Base-by-base conservation (phyloP, 2,113 vertebrate genomes). In the Tretioscincus oriximinensis region DNA sequence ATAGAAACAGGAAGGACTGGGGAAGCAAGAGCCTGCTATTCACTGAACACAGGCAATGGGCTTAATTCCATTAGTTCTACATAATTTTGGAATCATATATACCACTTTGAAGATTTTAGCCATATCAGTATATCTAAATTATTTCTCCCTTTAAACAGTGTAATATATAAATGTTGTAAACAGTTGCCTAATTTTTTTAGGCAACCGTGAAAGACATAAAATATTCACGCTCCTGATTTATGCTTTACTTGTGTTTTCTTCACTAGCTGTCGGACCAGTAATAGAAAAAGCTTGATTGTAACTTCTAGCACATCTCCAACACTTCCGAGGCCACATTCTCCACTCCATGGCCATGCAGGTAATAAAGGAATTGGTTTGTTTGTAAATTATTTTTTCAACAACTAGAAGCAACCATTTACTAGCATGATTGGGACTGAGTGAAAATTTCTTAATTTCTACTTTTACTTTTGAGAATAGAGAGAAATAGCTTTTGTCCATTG, bases 301-400 rank as follows among this genome's bases (percentile, higher is more conserved):
- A 98, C 97, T 20, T 99, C 98, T 86, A 99, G 96, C 93, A 99
- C 98, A 18, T 99, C 98, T 76, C 98, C 98, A n/a, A 99, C 98
- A 45, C 95, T 99, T 31, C 98, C 98, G 0, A 93, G 98, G 22
- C 98, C 98, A 1, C 98, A 99, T 89, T 99, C 98, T 9, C 98
- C 98, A 83, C 97, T 99, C 76, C 98, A 97, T 80, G 97, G 97
- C 83, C 97, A 98, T 2, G 90, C 97, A 95, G 98, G 98, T 99
- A 95, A 96, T 88, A 81, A 35, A 63, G 71, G 1, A 51, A 51
- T 9, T 51, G 12, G 49, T 51, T 10, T 11, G 9, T 51, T 51
- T 51, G 9, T 14, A 51, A 41, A 41, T 41, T 41, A 41, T 41
- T 41, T 41, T 41, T 41, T 41, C 35, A 41, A 41, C 35, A 41